Base-by-base conservation (phyloP, 1,140 invertebrate species). In the Hycleus phaleratus region DNA sequence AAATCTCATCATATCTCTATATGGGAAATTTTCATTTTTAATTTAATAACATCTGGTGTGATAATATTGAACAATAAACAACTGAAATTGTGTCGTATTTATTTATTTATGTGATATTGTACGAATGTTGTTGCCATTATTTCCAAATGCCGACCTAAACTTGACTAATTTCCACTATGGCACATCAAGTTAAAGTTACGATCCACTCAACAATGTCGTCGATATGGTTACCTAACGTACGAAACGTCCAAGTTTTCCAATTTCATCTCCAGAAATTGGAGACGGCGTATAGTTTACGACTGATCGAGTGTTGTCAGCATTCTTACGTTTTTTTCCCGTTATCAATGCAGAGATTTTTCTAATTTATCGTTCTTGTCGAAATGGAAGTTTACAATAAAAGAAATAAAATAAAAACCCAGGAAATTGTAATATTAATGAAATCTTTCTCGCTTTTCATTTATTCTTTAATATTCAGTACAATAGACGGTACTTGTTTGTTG, bases 141-240 rank as follows among this genome's bases (percentile, higher is more conserved):
- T 59, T 50, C 58, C 58, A 59, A 59, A 59, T 59, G 58, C 46
- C 49, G 45, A 51, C 49, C 49, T 59, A 50, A 59, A 59, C 58
- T 59, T 59, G 58, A 59, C 58, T 59, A 59, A 59, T 59, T 59
- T 59, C 49, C 58, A 38, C 58, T 51, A 32, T 52, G 46, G 58
- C 54, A 51, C 49, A 58, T 52, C 56, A 44, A 45, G 40, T 53
- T 40, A 45, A 45, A 53, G 51, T 53, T 53, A 53, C 51, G 51
- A 53, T 32, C 32, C 7, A 32, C 7, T 32, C 32, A 32, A 32
- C 7, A 7, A 5, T 32, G 32, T 32, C 32, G 32, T 32, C 32
- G 32, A 32, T 32, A 32, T 32, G 4, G 32, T 32, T 32, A 32
- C 4, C 7, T 32, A 32, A 32, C 32, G 32, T 32, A 32, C 32